Evolutionary conservation across 2,888 invertebrate species (phyloP).

Genomic region (Pollenia griseotomentosa): DNA sequence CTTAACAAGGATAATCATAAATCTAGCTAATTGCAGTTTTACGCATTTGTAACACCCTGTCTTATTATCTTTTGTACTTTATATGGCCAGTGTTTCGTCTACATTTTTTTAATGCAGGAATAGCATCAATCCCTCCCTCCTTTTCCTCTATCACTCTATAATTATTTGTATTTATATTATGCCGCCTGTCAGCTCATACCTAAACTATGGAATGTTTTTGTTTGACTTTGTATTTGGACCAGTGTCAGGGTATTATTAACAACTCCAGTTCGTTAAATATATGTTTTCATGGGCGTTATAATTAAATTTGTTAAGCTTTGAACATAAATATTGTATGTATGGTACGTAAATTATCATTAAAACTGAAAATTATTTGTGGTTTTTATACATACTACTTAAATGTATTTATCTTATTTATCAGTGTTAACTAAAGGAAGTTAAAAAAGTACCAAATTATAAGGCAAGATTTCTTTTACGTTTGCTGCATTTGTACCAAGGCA

Average conservation of each 20-base stretch:
- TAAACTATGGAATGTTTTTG: slow-evolving; percentile 25
- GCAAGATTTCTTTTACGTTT: too few relatives aligned
- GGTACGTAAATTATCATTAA: slow-evolving; percentile 54
- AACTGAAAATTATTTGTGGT: slow-evolving; percentile 46
- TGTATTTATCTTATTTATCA: not conserved
- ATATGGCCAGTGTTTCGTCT: slow-evolving; percentile 35
- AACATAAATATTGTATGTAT: slow-evolving; percentile 11
- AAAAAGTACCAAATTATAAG: too few relatives aligned
- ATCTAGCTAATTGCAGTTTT: slow-evolving; percentile 83
- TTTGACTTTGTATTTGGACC: slow-evolving; percentile 23
- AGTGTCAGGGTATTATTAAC: slow-evolving; percentile 39
- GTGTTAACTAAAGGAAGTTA: not conserved
- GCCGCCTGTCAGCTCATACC: slow-evolving; percentile 38
- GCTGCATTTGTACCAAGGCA: too few relatives aligned
- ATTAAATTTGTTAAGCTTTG: slow-evolving; percentile 60
- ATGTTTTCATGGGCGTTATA: slow-evolving; percentile 63
- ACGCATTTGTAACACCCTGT: slow-evolving; percentile 69
- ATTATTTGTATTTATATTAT: slow-evolving; percentile 59
- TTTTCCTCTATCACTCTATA: slow-evolving; percentile 31
- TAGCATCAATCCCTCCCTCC: slow-evolving; percentile 73
- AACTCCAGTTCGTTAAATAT: slow-evolving; percentile 50
- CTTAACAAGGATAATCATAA: slow-evolving; percentile 83
- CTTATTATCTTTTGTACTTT: slow-evolving; percentile 54
- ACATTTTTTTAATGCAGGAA: slow-evolving; percentile 13
- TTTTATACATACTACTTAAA: not conserved